Conservation (phyloP, 2,797 vertebrate species). For the Caiman crocodilus region DNA sequence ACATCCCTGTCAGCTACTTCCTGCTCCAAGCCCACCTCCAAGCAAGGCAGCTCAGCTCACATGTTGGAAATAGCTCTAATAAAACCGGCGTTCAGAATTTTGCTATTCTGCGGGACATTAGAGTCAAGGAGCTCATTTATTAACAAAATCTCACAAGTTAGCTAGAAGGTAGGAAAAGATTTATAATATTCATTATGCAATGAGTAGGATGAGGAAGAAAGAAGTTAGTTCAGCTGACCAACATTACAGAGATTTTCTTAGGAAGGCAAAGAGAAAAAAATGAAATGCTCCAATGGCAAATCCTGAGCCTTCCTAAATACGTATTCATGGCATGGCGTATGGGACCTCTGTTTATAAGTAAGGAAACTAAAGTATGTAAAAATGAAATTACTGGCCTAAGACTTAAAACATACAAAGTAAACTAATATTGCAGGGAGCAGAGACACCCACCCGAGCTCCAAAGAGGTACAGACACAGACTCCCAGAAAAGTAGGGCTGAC, state of each 20-base stretch:
- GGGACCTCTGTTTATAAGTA: neutral
- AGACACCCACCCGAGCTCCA: no score
- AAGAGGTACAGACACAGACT: no score
- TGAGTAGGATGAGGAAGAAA: neutral
- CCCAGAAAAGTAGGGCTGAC: no score
- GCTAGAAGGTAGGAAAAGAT: neutral
- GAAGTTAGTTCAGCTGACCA: neutral
- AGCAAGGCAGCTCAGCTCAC: constrained; percentile 16
- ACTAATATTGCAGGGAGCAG: no score
- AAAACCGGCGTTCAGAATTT: constrained; percentile 1
- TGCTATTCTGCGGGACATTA: neutral
- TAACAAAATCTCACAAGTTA: neutral
- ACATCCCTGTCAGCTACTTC: neutral
- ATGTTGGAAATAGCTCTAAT: constrained; percentile 7
- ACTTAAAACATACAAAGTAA: neutral
- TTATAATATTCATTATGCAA: neutral
- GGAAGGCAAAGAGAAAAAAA: neutral
- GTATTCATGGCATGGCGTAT: neutral
- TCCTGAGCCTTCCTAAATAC: neutral
- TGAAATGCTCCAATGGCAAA: neutral
- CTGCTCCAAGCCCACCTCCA: constrained; percentile 23
- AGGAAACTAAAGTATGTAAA: neutral
- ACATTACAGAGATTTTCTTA: neutral
- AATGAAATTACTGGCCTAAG: neutral
- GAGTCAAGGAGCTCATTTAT: neutral